Base-by-base conservation (phyloP, 2,797 vertebrate species). In the Myoxocephalus aenaeus region DNA sequence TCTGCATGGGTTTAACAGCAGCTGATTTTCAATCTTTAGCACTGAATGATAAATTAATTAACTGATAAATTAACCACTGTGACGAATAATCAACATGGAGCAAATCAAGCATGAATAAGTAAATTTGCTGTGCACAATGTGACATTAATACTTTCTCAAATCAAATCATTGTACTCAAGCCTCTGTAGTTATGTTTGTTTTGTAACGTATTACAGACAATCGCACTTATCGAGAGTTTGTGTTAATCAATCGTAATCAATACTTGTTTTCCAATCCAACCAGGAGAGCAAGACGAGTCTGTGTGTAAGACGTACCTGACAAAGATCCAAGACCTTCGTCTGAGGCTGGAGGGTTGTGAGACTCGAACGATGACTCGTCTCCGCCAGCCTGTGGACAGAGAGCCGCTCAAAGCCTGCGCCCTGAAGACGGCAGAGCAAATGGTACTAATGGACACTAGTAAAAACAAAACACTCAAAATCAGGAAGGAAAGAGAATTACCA, bases 201-300 rank as follows among this genome's bases (percentile, higher is more conserved):
- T 51, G 9, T 54, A 25, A 53, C 4, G 46, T 48, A 18, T n/a
- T 56, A 56, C 12, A 11, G 2, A 6, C 14, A 32, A 34, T n/a
- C 7, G 29, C 17, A 44, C 65, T 51, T 36, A 38, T 20, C 2
- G 14, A 10, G 5, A 57, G 7, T 38, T n/a, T 36, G 4, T 57
- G 0, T 2, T 18, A 32, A 5, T 32, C 32, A 27, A 66, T 25
- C 27, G 79, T 2, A 8, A 12, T 36, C 13, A 17, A 2, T 11
- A 0, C 14, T 27, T 5, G 10, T 11, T 3, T 18, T 20, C 12
- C 0, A 1, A 32, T 59, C 62, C 29, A 10, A 83, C 51, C 92
- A 99, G 97, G 96, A 0, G 98, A 98, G 54, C 96, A 98, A 79
- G 97, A 98, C 0, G 97, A 98, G 92, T 95, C 96, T 0, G 84